Evolutionary conservation across 1,140 invertebrate genomes (phyloP).

Genomic region (Megathymus violae): DNA sequence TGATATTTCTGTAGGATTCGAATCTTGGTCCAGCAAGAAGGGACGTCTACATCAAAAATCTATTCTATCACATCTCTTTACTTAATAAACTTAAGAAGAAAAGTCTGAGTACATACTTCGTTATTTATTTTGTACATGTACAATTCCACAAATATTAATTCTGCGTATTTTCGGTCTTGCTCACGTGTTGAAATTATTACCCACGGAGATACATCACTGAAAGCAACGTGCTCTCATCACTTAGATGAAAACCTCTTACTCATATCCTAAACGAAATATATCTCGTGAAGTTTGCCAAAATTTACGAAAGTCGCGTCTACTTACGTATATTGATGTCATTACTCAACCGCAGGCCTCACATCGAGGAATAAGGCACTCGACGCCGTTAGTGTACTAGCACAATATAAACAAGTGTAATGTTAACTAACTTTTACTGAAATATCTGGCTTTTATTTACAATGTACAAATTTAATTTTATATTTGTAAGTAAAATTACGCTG

Average conservation of each 20-base stretch:
- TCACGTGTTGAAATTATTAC: slow-evolving; percentile 9
- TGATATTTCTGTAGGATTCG: too few species aligned
- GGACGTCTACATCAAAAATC: too few species aligned
- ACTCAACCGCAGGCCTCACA: slow-evolving; percentile 26
- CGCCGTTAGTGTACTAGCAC: slow-evolving; percentile 14
- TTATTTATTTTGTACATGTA: background rate
- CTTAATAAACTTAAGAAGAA: too few species aligned
- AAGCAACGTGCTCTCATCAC: slow-evolving; percentile 27
- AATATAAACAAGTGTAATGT: slow-evolving; percentile 4
- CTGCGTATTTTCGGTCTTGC: background rate
- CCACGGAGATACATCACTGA: slow-evolving; percentile 2
- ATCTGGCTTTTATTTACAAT: background rate
- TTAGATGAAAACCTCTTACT: slow-evolving; percentile 27
- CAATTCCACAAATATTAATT: slow-evolving; percentile 2
- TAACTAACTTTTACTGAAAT: slow-evolving; percentile 24
- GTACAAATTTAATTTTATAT: too few species aligned
- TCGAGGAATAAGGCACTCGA: slow-evolving; percentile 21
- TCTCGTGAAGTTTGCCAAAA: slow-evolving; percentile 30
- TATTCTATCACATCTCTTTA: too few species aligned
- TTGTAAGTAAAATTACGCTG: too few species aligned
- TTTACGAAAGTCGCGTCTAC: slow-evolving; percentile 30
- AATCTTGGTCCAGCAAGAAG: too few species aligned
- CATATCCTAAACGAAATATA: slow-evolving; percentile 26
- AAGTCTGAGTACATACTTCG: background rate
- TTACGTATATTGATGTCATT: slow-evolving; percentile 36